Percentiles rank a stretch among this genome's conserved stretches.
Evolutionary conservation across 2,113 vertebrate genomes (phyloP).

Genomic region (Atractosteus spatula): DNA sequence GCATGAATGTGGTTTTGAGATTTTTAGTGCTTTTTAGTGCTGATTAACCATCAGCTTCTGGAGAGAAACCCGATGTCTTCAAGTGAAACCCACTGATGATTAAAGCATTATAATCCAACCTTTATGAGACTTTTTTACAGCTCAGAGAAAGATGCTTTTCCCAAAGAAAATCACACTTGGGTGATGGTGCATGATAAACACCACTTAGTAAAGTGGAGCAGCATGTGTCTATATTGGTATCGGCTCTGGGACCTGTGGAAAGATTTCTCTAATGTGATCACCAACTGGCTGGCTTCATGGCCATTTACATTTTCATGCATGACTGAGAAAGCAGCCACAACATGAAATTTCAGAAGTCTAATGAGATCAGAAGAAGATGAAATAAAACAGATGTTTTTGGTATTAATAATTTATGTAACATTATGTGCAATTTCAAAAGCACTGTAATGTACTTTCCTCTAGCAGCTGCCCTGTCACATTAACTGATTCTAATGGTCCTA

Average conservation of each 20-base stretch:
- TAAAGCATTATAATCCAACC: constrained; percentile 4
- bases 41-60: not conserved
- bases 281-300: constrained; percentile 8
- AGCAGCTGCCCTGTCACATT: constrained; percentile 14
- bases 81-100: constrained; percentile 1
- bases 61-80: constrained; percentile 1
- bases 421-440: constrained; percentile 55
- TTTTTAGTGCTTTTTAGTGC: no score
- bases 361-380: not conserved
- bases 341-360: constrained; percentile 13
- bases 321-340: constrained; percentile 1
- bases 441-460: constrained; percentile 47
- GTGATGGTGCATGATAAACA: constrained; percentile 17
- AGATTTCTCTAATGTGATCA: constrained; percentile 14
- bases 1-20: no score
- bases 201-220: constrained; percentile 17
- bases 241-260: constrained; percentile 18
- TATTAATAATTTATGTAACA: constrained; percentile 71
- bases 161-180: constrained; percentile 1
- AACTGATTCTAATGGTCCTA: constrained; percentile 32
- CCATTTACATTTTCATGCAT: constrained; percentile 16
- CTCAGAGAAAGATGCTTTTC: constrained; percentile 20
- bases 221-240: constrained; percentile 22
- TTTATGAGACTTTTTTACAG: constrained; percentile 5
- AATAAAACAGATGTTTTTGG: constrained; percentile 55